Evolutionary conservation across 1,140 invertebrate genomes (phyloP).

Genomic region (Penaeus vannamei): DNA sequence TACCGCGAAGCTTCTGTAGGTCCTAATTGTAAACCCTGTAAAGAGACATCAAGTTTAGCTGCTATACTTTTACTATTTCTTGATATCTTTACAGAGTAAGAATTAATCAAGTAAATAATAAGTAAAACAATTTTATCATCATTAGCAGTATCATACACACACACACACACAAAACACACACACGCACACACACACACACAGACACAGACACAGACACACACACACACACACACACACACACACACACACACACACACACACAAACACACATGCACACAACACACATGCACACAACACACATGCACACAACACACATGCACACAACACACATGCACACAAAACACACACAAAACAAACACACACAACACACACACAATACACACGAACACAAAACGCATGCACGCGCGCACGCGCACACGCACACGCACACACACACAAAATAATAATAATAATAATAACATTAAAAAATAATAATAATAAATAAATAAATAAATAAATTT

Average conservation of each 20-base stretch:
- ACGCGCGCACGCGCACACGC: too few species aligned
- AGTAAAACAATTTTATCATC: too few species aligned
- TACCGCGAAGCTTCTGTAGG: slow-evolving; percentile 91
- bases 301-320: too few species aligned
- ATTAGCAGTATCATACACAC: too few species aligned
- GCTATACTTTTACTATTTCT: slow-evolving; percentile 95
- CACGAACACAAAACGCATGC: too few species aligned
- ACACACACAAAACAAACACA: background rate
- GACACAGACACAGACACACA: too few species aligned
- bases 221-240: background rate
- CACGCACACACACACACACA: too few species aligned
- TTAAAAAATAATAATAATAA: background rate
- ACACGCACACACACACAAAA: background rate
- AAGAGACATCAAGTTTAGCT: slow-evolving; percentile 70
- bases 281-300: too few species aligned
- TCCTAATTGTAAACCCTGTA: slow-evolving; percentile 86
- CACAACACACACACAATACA: background rate
- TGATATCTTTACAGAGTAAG: slow-evolving; percentile 78
- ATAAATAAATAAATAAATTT: too few species aligned
- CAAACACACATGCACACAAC: background rate
- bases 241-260: background rate
- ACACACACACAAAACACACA: too few species aligned
- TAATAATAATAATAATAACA: background rate
- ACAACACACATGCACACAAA: too few species aligned
- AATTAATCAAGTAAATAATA: too few species aligned